These are phyloP conservation scores for Tauraco hartlaubi DNA, from an alignment of 2,797 vertebrate genomes.

Conservation along the genomic window DNA sequence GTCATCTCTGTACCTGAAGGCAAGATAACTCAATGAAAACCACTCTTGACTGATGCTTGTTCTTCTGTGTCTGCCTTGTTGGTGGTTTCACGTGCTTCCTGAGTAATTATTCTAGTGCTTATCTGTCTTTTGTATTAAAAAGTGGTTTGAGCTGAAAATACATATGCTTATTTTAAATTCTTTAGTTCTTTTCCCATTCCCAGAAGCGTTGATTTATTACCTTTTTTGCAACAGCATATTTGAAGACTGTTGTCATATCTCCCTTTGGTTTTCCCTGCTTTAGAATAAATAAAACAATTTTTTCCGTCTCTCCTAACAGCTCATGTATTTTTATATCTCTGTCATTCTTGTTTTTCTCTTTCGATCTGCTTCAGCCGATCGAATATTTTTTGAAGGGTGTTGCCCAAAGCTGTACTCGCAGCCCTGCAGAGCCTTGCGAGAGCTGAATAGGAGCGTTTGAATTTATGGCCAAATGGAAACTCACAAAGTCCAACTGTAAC, in stretches of 20 bases:
- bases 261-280: background rate
- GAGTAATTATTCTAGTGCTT: background rate
- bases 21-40: background rate
- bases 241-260: background rate
- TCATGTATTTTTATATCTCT: background rate
- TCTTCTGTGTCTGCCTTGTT: background rate
- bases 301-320: background rate
- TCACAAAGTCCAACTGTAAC: conserved; percentile 5
- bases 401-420: background rate
- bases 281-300: background rate
- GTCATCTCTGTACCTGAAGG: background rate
- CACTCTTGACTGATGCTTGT: background rate
- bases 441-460: background rate
- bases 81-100: background rate
- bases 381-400: background rate
- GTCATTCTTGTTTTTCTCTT: background rate
- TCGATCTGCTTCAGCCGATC: background rate
- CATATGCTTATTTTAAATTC: background rate
- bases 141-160: background rate
- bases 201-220: background rate
- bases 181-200: background rate
- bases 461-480: conserved; percentile 12
- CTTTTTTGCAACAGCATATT: background rate
- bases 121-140: background rate
- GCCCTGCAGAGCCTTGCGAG: background rate